A percentile compares a stretch with the other conserved stretches of the same genome.
Conservation (phyloP, 2,113 vertebrate genomes). For the Edolisoma coerulescens region DNA sequence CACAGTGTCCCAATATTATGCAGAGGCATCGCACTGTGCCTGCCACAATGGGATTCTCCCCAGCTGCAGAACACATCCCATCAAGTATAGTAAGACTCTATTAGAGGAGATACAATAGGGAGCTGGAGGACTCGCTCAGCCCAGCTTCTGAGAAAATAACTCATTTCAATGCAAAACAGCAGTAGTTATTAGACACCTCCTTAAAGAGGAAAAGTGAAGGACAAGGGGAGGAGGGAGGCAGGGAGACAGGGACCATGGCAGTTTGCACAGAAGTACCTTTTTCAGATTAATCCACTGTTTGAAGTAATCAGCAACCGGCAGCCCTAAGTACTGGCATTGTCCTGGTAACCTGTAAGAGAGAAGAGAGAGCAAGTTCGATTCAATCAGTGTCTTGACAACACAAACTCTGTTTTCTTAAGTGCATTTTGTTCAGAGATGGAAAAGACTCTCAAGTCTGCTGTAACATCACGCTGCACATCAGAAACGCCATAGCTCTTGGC, state of each 20-base stretch:
- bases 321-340: conserved; percentile 84
- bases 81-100: conserved; percentile 69
- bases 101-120: conserved; percentile 68
- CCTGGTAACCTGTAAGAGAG: conserved; percentile 81
- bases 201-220: conserved; percentile 50
- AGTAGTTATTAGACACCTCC: conserved; percentile 77
- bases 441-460: background rate
- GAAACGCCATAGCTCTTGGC: background rate
- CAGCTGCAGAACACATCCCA: conserved; percentile 65
- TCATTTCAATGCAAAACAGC: conserved; percentile 89
- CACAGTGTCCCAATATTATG: conserved; percentile 25
- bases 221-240: background rate
- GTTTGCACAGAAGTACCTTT: conserved; percentile 76
- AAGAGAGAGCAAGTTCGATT: conserved; percentile 66
- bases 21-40: background rate
- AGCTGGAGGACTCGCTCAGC: conserved; percentile 43
- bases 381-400: conserved; percentile 34
- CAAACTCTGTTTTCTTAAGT: conserved; percentile 60
- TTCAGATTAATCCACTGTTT: conserved; percentile 89
- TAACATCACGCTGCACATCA: background rate
- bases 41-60: conserved; percentile 60
- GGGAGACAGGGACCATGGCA: background rate
- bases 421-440: background rate
- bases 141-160: conserved; percentile 66
- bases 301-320: conserved; percentile 86